Conservation (phyloP, 2,888 invertebrate species). For the Pedicia rivosa region DNA sequence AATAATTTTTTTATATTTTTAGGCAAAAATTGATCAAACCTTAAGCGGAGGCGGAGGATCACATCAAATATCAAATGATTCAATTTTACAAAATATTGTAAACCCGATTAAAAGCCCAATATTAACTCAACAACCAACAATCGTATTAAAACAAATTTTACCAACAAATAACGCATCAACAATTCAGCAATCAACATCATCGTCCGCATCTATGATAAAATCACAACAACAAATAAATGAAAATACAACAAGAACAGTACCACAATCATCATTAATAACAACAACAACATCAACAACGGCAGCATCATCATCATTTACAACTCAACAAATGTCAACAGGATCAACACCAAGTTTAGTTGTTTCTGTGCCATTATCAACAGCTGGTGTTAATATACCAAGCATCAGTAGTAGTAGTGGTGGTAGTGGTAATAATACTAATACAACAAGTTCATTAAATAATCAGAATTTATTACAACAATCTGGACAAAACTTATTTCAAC, state of each 20-base stretch:
- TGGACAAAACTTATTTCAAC: neutral
- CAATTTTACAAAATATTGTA: slow-evolving; percentile 18
- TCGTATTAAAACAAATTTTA: no score
- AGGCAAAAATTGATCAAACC: slow-evolving; percentile 2
- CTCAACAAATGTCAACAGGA: no score
- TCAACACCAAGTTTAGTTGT: slow-evolving; percentile 42
- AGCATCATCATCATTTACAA: slow-evolving; percentile 6
- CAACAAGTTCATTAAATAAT: slow-evolving; percentile 3
- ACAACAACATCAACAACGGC: slow-evolving; percentile 5
- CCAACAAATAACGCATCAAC: slow-evolving; percentile 14
- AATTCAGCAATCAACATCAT: slow-evolving; percentile 8
- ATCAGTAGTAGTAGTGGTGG: slow-evolving; percentile 16
- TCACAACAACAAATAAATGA: slow-evolving; percentile 3
- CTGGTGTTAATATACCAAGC: slow-evolving; percentile 28
- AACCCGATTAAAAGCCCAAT: no score
- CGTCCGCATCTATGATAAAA: neutral
- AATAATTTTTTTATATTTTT: neutral
- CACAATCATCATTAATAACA: slow-evolving; percentile 7
- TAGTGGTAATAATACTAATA: slow-evolving; percentile 14
- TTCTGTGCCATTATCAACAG: slow-evolving; percentile 41
- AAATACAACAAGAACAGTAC: neutral
- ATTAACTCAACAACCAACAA: no score
- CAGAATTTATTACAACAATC: slow-evolving; percentile 1
- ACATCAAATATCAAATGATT: slow-evolving; percentile 14
- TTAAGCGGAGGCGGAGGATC: no score